phyloP scores from a whole-genome alignment of 2,888 invertebrate species.

The Tinea trinotella region DNA sequence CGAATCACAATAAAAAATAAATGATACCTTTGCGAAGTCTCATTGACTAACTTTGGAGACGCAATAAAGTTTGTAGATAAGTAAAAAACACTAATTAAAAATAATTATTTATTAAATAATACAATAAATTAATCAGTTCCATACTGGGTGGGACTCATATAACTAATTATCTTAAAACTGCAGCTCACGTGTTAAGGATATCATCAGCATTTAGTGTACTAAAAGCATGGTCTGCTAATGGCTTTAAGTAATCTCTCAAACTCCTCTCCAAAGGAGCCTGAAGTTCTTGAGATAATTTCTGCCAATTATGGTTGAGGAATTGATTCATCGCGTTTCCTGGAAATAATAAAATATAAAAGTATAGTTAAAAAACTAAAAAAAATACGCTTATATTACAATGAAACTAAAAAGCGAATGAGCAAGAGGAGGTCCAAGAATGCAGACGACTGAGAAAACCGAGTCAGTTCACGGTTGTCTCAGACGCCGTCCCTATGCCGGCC shows the following conservation, averaged over 20 bases:
- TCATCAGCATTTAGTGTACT: constrained; percentile 54
- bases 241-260: constrained; percentile 51
- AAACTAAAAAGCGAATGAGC: too few species aligned
- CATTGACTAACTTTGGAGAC: too few species aligned
- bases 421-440: too few species aligned
- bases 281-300: constrained; percentile 77
- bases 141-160: neutral
- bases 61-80: too few species aligned
- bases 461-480: too few species aligned
- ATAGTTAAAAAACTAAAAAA: too few species aligned
- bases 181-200: constrained; percentile 30
- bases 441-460: too few species aligned
- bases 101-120: neutral
- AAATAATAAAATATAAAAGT: constrained; percentile 24
- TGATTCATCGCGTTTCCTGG: constrained; percentile 79
- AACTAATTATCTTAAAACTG: neutral
- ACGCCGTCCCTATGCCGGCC: too few species aligned
- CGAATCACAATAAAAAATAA: too few species aligned
- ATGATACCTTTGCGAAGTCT: too few species aligned
- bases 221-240: constrained; percentile 55
- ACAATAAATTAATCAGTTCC: neutral
- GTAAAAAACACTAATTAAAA: neutral
- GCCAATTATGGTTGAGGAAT: constrained; percentile 86
- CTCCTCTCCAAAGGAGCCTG: constrained; percentile 78
- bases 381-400: too few species aligned